Base-by-base conservation (phyloP, 2,113 vertebrate genomes). In the Coryphaenoides rupestris region DNA sequence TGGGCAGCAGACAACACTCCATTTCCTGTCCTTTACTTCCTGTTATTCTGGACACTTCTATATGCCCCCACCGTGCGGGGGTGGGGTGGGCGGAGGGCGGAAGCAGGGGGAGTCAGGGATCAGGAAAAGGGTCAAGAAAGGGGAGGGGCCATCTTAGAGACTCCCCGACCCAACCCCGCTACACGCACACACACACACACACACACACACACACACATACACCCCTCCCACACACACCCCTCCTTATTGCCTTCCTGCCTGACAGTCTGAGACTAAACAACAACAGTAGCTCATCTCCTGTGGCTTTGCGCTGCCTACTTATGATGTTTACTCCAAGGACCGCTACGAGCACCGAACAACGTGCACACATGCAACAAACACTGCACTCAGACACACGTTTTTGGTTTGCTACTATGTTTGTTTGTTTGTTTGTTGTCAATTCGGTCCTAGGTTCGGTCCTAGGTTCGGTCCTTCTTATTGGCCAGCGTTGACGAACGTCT, bases 21-120 rank as follows among this genome's bases (percentile, higher is more conserved):
- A 87, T 86, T 90, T 90, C 89, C 89, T 91, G 89, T 84, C 85
- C 74, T 84, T 67, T 74, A 83, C 81, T 89, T 92, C 90, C 90
- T 90, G 89, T 92, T 91, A 87, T 92, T 89, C 82, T 75, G 72
- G 80, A 85, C 83, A 76, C 78, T 68, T 82, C 74, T 75, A 69
- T 73, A 65, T 87, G 78, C 77, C 74, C 79, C 73, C 54, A 75
- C 24, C 17, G 17, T n/a, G 47, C 9, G 74, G 72, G 70, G n/a
- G n/a, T n/a, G n/a, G n/a, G n/a, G n/a, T n/a, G n/a, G n/a, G n/a
- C n/a, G n/a, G n/a, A n/a, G n/a, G n/a, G n/a, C n/a, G n/a, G 70
- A 69, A 66, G 67, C 47, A 54, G 50, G 64, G 65, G 53, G 57
- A 72, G 61, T 16, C 3, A 72, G 65, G 70, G 47, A 58, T 58